phyloP scores from a whole-genome alignment of 1,140 invertebrate genomes.

The Lamellibrachia luymesi region DNA sequence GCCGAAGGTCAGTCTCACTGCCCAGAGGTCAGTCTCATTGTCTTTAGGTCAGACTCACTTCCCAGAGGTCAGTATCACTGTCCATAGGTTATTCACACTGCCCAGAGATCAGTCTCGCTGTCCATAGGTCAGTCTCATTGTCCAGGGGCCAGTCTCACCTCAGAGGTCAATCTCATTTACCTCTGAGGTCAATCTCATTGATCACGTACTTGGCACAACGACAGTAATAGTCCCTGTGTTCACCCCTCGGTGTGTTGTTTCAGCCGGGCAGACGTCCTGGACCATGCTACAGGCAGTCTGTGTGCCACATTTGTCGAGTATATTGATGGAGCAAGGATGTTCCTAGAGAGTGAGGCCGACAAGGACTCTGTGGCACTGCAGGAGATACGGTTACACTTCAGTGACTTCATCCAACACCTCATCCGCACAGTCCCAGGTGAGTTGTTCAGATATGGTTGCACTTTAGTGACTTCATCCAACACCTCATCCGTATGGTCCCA shows the following conservation, averaged over 20 bases:
- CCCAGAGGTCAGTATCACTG: too few species aligned
- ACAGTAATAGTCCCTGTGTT: not conserved
- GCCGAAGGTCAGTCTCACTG: constrained; percentile 67
- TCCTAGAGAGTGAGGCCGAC: constrained; percentile 81
- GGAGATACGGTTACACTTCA: constrained; percentile 89
- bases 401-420: constrained; percentile 89
- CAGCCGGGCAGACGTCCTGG: constrained; percentile 75
- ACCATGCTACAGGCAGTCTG: constrained; percentile 77
- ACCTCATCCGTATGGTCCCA: constrained; percentile 70
- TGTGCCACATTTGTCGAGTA: constrained; percentile 90
- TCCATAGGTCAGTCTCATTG: not conserved
- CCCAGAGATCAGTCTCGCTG: too few species aligned
- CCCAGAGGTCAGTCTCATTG: not conserved
- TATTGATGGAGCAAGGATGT: constrained; percentile 87
- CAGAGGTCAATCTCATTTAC: not conserved
- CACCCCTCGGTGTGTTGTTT: constrained; percentile 35
- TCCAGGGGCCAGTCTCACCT: not conserved
- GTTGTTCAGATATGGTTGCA: constrained; percentile 77
- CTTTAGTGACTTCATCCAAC: constrained; percentile 90
- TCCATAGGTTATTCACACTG: too few species aligned
- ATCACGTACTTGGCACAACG: too few species aligned
- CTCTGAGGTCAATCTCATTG: too few species aligned
- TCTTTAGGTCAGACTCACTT: not conserved
- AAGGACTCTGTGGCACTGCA: constrained; percentile 57
- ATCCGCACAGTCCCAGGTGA: constrained; percentile 62